phyloP scores from a whole-genome alignment of 2,888 invertebrate genomes.

The Antitype chi region DNA sequence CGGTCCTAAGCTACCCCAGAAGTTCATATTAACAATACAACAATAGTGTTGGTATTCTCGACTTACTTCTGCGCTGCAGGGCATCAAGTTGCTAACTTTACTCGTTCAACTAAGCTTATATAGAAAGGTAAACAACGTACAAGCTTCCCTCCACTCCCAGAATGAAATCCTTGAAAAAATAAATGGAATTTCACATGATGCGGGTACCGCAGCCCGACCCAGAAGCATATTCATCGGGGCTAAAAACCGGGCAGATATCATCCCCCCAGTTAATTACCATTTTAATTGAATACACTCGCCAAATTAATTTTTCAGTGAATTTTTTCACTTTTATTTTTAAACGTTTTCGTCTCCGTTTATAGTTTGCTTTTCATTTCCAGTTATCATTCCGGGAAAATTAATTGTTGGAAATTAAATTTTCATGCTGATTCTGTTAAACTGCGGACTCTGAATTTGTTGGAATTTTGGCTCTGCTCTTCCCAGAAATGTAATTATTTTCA shows the following conservation, averaged over 20 bases:
- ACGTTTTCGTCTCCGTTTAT: slow-evolving; percentile 38
- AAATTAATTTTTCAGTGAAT: slow-evolving; percentile 67
- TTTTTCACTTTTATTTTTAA: slow-evolving; percentile 45
- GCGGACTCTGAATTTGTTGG: neutral
- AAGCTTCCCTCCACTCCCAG: neutral
- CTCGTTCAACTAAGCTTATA: slow-evolving; percentile 50
- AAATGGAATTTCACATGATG: slow-evolving; percentile 70
- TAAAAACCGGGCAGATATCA: slow-evolving; percentile 69
- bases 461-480: neutral
- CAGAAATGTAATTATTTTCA: neutral
- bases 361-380: slow-evolving; percentile 67
- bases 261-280: slow-evolving; percentile 75
- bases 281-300: slow-evolving; percentile 77
- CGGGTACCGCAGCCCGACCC: slow-evolving; percentile 29
- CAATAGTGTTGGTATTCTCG: slow-evolving; percentile 20
- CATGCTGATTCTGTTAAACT: slow-evolving; percentile 18
- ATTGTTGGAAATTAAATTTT: slow-evolving; percentile 46
- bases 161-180: slow-evolving; percentile 64
- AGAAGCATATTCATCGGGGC: slow-evolving; percentile 64
- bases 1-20: slow-evolving; percentile 11
- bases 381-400: slow-evolving; percentile 43
- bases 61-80: slow-evolving; percentile 37
- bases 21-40: slow-evolving; percentile 37
- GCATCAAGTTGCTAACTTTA: slow-evolving; percentile 47
- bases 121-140: slow-evolving; percentile 45